Percentiles rank a stretch among this genome's conserved stretches.
Conservation (phyloP, 2,797 vertebrate genomes). For the Podarcis lilfordi region DNA sequence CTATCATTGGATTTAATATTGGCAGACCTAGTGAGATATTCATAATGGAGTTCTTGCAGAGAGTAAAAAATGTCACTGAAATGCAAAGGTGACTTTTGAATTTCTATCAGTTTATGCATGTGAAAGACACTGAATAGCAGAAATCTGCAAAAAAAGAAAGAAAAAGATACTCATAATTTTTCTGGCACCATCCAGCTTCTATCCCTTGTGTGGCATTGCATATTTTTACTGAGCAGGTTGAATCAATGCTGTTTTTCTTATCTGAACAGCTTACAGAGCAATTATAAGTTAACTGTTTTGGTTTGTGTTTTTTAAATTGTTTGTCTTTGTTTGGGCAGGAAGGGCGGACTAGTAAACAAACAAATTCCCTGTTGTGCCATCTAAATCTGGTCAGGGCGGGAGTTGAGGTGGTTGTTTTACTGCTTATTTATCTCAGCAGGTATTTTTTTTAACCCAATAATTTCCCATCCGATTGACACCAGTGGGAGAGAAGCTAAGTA, state of each 20-base stretch:
- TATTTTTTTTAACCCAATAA: too few species aligned
- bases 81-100: background rate
- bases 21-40: background rate
- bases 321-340: too few species aligned
- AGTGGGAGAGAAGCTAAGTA: too few species aligned
- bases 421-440: too few species aligned
- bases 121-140: background rate
- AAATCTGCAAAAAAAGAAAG: background rate
- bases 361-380: too few species aligned
- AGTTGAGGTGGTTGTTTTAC: too few species aligned
- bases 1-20: background rate
- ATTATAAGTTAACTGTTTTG: too few species aligned
- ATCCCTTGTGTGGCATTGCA: background rate
- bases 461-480: too few species aligned
- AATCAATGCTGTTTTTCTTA: background rate
- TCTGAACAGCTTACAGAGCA: background rate
- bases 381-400: too few species aligned
- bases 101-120: background rate
- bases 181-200: background rate
- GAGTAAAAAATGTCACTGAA: background rate
- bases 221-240: background rate
- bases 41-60: fast-evolving
- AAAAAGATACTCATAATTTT: background rate
- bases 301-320: too few species aligned
- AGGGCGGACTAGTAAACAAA: too few species aligned